Base-by-base conservation (phyloP, 2,113 vertebrate species). In the Pseudorasbora parva region DNA sequence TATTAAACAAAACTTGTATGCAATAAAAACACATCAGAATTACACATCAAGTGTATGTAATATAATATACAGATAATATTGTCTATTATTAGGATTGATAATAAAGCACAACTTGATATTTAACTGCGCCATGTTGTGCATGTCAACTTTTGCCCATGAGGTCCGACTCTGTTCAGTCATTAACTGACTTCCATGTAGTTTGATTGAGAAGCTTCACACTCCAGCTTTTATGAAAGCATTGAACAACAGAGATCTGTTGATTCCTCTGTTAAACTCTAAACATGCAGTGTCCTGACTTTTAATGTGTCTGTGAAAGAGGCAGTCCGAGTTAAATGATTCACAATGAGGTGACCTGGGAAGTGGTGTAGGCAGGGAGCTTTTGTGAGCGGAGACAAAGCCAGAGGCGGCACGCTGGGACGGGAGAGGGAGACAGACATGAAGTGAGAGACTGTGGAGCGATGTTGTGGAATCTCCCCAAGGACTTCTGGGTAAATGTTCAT, bases 331-430 rank as follows among this genome's bases (percentile, higher is more conserved):
- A 85, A 93, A 91, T 84, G 85, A 88, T 92, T 91, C 89, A 92
- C 91, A 93, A 91, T 91, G 92, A 91, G 86, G 85, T 93, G 93
- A 94, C 93, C 93, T 94, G 92, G 94, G 93, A 94, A 94, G 92
- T 93, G 90, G 91, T 92, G 90, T 87, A 91, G 91, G 93, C 92
- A 91, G 93, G 92, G 92, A 93, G 93, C 93, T 93, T 93, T 95
- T 95, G 92, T 95, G 88, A 62, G 15, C 4, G 69, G 85, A 92
- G 90, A 94, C 93, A 94, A 94, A 93, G 93, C 87, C 77, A 54
- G 90, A 92, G 92, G 92, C 90, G 86, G 90, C 74, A 86, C 89
- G 78, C 87, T 73, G 73, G 87, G 85, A 89, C 76, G 89, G 72
- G 86, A 86, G 88, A 90, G 86, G 86, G 89, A 88, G 87, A 88